Evolutionary conservation across 2,797 vertebrate genomes (phyloP).

Genomic region (Cyprinodon diabolis): DNA sequence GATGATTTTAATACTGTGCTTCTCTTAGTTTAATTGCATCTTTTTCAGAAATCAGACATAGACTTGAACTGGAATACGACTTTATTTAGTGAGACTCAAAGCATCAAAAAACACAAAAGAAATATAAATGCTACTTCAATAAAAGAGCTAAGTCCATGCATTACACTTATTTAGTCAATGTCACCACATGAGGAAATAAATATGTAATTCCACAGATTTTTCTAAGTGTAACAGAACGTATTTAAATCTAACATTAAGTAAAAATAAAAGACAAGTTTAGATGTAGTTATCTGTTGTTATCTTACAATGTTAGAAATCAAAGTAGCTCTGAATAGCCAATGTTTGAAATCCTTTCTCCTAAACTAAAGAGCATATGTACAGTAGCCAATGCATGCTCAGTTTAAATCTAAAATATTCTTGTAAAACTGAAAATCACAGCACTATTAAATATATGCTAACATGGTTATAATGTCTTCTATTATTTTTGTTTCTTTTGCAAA

Average conservation of each 20-base stretch:
- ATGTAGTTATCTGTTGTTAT: constrained; percentile 9
- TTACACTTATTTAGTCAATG: constrained; percentile 28
- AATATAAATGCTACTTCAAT: constrained; percentile 6
- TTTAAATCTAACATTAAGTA: constrained; percentile 6
- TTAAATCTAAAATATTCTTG: background rate
- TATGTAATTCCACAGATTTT: constrained; percentile 23
- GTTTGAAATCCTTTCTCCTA: background rate
- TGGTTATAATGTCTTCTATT: background rate
- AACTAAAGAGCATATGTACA: constrained; percentile 39
- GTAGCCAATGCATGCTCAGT: background rate
- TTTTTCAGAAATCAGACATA: background rate
- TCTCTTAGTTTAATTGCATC: too few relatives aligned
- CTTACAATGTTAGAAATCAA: background rate
- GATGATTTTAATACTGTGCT: background rate
- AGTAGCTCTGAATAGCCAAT: constrained; percentile 1
- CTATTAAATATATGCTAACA: background rate
- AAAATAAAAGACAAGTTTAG: constrained; percentile 24
- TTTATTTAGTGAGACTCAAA: constrained; percentile 59
- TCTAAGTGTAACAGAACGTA: constrained; percentile 26
- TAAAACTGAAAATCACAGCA: background rate
- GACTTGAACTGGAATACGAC: background rate
- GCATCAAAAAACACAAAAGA: constrained; percentile 40
- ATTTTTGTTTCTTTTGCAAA: constrained; percentile 1
- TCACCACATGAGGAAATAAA: constrained; percentile 43
- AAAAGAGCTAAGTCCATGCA: constrained; percentile 5